Evolutionary conservation across 2,113 vertebrate species (phyloP), one percentile per base, ranked within the genome.

Genomic region (Halcyon malimbica): DNA sequence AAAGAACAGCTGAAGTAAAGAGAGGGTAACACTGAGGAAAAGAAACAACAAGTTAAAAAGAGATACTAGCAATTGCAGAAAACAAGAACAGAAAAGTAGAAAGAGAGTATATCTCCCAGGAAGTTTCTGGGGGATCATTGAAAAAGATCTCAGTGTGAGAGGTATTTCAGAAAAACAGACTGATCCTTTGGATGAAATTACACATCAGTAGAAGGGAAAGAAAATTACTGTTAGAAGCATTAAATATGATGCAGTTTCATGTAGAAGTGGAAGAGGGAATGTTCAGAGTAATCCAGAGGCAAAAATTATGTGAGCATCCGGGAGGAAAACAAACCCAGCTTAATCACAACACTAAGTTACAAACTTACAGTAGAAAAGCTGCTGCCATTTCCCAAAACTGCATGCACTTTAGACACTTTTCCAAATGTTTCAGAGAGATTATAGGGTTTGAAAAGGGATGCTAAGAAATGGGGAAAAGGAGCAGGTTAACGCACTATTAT

Each of bases 1-100:
- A 85, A 89, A 83, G 76, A 83, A 89, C n/a, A 85, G 54, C 18
- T 90, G 29, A 93, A 93, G 56, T 59, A 80, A 79, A 83, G 59
- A 64, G 35, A 87, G 12, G 7, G 11, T 76, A 83, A 79, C 25
- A 60, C 17, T 46, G n/a, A 91, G 37, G 17, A 89, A 87, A 87
- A 90, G 68, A 65, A 80, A 68, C 28, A 57, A n/a, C 16, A 64
- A 3, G 2, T 76, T 86, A 64, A 84, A 91, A 89, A 82, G 46
- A 83, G 18, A 69, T 71, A 56, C 21, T 48, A 50, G 11, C 31
- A 79, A 64, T 59, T 86, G 48, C 17, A 84, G 54, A 46, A 81
- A 73, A 42, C 10, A 69, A 33, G 33, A 82, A 73, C 25, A 86
- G 14, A 89, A 70, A 85, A 50, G 6, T 51, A 84, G 56, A 74